phyloP scores from a whole-genome alignment of 2,888 invertebrate species.

The Drosophila testacea region DNA sequence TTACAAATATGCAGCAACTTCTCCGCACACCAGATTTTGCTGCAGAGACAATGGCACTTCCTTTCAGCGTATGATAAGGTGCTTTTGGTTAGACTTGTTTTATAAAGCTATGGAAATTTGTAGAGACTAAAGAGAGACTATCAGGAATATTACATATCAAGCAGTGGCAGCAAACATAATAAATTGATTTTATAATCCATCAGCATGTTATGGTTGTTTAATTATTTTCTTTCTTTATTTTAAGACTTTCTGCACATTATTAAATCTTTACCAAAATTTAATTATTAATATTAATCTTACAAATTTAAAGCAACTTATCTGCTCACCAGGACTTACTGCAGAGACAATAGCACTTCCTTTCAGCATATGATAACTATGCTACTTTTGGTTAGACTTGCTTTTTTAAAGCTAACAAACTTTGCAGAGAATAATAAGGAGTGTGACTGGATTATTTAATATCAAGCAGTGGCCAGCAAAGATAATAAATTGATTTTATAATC shows the following conservation, averaged over 20 bases:
- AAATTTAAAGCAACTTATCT: conserved; percentile 32
- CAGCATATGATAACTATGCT: not conserved
- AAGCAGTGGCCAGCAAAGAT: not conserved
- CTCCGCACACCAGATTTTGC: not conserved
- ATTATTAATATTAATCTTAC: conserved; percentile 22
- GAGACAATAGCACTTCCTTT: conserved; percentile 15
- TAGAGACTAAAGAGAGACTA: not conserved
- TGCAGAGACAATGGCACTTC: conserved; percentile 12
- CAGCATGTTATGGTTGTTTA: not conserved
- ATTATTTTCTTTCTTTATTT: not conserved
- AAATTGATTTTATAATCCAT: not conserved
- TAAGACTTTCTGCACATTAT: too few species aligned
- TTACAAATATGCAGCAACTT: conserved; percentile 40
- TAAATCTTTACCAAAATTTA: too few species aligned
- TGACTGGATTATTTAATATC: not conserved
- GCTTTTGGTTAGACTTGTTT: conserved; percentile 1
- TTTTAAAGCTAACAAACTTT: not conserved
- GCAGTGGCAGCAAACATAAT: not conserved
- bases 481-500: not conserved
- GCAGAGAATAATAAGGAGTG: not conserved
- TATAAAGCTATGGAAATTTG: not conserved
- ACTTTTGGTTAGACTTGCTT: not conserved
- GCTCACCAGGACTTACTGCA: not conserved
- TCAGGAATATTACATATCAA: not conserved
- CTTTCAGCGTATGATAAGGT: conserved; percentile 2